Evolutionary conservation across 1,140 invertebrate genomes (phyloP), one percentile per base, ranked within the genome.

Genomic region (Heliconius nattereri): DNA sequence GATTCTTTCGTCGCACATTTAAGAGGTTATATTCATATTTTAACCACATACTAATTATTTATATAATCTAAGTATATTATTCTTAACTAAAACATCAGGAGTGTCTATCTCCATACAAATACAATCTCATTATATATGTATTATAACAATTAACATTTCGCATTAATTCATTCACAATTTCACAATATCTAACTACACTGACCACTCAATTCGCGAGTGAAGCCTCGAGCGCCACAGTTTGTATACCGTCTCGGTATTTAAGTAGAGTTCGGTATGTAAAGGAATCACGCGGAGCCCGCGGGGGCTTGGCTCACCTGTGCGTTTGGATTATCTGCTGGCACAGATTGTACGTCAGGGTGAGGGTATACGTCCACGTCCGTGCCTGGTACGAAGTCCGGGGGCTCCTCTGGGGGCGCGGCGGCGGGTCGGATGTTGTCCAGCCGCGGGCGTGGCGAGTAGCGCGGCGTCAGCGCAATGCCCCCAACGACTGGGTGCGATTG

Each of bases 401-500:
- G 90, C 79, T 94, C 92, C 79, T 94, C 92, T 23, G 91, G 92
- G 7, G 91, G 91, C 72, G 92, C 92, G 75, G 92, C 91, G 35
- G 92, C 90, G 32, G 92, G 92, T 26, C 92, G 87, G 78, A 91
- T 86, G 85, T 91, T 86, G 85, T 94, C 92, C 70, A 93, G 90
- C 82, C 92, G 87, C 76, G 92, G 91, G 35, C 91, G 90, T 84
- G 91, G 92, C 82, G 92, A 92, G 83, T 94, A 94, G 86, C 92
- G 91, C 89, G 91, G 92, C 83, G 92, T 94, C 92, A 94, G 92
- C 90, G 92, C 89, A 84, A 92, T 92, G 78, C 91, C 91, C 77
- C 90, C 92, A 88, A 94, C 90, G 90, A 94, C 91, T 91, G 92
- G 92, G 92, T 94, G 92, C 92, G 92, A 94, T 94, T 94, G 90